Conservation (phyloP, 92 coral and sea anemone genomes). For the Muricea muricata region DNA sequence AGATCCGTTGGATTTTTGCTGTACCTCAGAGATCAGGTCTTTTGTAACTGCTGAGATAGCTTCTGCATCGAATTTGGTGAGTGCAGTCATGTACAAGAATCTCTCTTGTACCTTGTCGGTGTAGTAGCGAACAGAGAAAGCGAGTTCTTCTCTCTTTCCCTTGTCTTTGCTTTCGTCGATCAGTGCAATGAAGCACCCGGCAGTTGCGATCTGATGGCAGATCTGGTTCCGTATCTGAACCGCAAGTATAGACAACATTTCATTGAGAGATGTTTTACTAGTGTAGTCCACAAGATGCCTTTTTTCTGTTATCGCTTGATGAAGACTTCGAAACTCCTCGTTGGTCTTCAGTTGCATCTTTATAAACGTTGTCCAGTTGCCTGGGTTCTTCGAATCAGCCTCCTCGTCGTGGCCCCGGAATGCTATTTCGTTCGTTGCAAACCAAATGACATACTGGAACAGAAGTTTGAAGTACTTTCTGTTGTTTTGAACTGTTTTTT, state of each 20-base stretch:
- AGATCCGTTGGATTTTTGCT: neutral
- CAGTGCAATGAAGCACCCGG: conserved; percentile 7
- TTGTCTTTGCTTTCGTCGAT: conserved; percentile 22
- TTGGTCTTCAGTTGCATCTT: neutral
- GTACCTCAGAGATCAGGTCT: neutral
- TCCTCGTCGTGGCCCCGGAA: conserved; percentile 37
- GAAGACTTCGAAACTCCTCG: neutral
- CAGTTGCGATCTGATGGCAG: neutral
- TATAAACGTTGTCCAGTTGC: conserved; percentile 1
- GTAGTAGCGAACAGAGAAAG: neutral
- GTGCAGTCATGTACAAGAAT: neutral
- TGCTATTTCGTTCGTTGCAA: conserved; percentile 15
- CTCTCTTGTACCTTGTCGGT: neutral
- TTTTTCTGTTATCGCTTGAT: neutral
- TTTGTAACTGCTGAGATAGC: neutral
- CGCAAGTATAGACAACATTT: neutral
- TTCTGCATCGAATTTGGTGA: neutral
- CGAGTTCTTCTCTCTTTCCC: neutral
- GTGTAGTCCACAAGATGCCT: neutral
- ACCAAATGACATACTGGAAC: neutral
- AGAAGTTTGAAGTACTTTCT: neutral
- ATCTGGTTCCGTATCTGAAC: neutral
- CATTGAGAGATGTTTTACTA: neutral
- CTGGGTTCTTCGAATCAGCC: conserved; percentile 19
- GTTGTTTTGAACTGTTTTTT: neutral